A percentile compares a stretch with the other conserved stretches of the same genome.
Conservation (phyloP, 2,797 vertebrate genomes). For the Australoheros facetus region DNA sequence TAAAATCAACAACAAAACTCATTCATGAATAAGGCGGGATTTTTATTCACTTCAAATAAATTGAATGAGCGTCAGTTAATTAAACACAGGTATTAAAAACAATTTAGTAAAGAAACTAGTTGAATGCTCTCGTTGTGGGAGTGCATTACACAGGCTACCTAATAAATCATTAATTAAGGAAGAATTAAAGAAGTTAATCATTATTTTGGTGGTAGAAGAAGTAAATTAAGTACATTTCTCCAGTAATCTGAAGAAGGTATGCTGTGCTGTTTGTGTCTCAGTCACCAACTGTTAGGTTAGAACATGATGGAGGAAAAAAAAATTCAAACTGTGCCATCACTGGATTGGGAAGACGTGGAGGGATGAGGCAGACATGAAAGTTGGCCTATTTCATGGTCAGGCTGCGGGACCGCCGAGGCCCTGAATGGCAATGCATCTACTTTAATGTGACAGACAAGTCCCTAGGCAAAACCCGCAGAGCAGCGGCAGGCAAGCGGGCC, state of each 20-base stretch:
- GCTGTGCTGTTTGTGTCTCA: slow-evolving; percentile 71
- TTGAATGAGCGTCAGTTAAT: not conserved
- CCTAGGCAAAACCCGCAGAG: slow-evolving; percentile 82
- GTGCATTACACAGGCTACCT: not conserved
- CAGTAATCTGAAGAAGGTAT: slow-evolving; percentile 63
- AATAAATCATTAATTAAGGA: not conserved
- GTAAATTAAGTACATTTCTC: slow-evolving; percentile 32
- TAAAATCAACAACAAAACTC: slow-evolving; percentile 14
- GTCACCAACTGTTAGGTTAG: slow-evolving; percentile 72
- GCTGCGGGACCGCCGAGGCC: slow-evolving; percentile 79
- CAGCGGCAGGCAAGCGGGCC: slow-evolving; percentile 78
- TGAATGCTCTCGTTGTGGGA: not conserved
- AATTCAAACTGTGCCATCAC: slow-evolving; percentile 77
- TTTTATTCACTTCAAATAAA: not conserved
- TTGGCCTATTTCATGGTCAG: slow-evolving; percentile 89
- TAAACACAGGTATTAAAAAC: not conserved
- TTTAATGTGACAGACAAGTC: slow-evolving; percentile 88
- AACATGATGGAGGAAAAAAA: slow-evolving; percentile 32
- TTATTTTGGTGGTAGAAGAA: not conserved
- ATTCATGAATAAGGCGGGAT: not conserved
- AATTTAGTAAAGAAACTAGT: not conserved
- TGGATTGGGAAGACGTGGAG: slow-evolving; percentile 74
- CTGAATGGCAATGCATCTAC: slow-evolving; percentile 86
- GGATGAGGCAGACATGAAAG: slow-evolving; percentile 83
- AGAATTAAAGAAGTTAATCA: not conserved